Conservation (phyloP, 2,797 vertebrate genomes). For the Huso huso region DNA sequence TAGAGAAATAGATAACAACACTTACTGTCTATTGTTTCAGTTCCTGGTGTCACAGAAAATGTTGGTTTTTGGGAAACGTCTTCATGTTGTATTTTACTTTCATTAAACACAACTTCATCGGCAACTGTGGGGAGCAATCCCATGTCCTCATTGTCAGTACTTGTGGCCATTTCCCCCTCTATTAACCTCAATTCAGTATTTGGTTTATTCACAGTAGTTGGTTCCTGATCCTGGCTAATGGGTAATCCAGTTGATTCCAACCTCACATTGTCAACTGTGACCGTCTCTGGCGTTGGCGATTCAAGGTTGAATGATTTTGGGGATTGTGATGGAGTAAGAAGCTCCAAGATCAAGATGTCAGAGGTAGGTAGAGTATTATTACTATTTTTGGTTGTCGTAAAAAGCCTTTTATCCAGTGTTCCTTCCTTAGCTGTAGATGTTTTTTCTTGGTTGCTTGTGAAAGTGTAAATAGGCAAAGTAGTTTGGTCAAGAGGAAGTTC, state of each 20-base stretch:
- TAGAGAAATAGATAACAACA: too few species aligned
- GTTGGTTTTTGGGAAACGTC: slow-evolving; percentile 14
- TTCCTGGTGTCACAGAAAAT: slow-evolving; percentile 9
- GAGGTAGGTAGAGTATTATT: neutral
- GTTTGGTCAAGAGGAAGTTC: neutral
- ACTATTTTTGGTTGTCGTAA: neutral
- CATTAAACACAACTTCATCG: neutral
- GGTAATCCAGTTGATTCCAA: slow-evolving; percentile 3
- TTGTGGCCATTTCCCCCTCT: slow-evolving; percentile 1
- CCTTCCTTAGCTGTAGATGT: neutral
- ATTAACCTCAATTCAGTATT: slow-evolving; percentile 19
- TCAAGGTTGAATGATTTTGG: slow-evolving; percentile 1
- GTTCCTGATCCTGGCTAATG: slow-evolving; percentile 6
- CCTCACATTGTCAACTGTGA: neutral
- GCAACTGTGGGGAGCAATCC: slow-evolving; percentile 8
- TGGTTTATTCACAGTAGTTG: slow-evolving; percentile 11
- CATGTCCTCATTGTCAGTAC: slow-evolving; percentile 7
- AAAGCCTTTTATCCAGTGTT: neutral
- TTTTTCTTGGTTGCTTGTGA: neutral
- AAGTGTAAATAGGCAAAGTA: neutral
- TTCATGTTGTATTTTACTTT: neutral
- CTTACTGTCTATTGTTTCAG: slow-evolving; percentile 24
- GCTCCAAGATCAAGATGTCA: neutral
- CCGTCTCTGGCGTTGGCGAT: too few species aligned
- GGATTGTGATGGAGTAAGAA: neutral